Conservation (phyloP, 2,113 vertebrate genomes). For the Chlorodrepanis virens region DNA sequence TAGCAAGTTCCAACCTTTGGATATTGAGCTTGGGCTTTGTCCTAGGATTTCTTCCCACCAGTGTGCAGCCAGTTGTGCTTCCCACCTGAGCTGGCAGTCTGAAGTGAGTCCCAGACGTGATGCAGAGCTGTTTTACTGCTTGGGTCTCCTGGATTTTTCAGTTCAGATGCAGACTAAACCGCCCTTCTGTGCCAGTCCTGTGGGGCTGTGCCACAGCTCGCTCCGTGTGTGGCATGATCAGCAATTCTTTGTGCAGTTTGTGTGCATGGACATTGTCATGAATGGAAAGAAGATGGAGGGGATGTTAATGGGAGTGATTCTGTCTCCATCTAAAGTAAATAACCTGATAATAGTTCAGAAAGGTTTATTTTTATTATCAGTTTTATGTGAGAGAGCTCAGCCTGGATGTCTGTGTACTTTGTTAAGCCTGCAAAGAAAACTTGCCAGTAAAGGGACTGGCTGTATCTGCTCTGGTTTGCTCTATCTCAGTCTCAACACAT, state of each 20-base stretch:
- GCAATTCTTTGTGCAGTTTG: background rate
- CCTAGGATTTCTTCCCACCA: background rate
- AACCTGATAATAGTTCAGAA: background rate
- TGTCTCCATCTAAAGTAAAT: background rate
- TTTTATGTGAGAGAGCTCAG: background rate
- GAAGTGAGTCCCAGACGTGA: accelerated
- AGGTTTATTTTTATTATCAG: background rate
- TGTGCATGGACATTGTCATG: background rate
- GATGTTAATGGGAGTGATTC: background rate
- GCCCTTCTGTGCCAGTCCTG: too few species aligned
- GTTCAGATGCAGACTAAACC: background rate
- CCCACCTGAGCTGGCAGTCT: background rate
- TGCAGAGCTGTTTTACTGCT: background rate
- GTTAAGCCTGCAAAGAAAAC: background rate
- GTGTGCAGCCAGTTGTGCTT: background rate
- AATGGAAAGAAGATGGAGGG: background rate
- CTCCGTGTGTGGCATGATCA: background rate
- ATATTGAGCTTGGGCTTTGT: background rate
- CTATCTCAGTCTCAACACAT: background rate
- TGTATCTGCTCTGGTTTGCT: background rate
- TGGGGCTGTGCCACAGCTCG: accelerated
- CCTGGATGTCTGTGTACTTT: background rate
- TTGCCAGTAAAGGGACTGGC: background rate
- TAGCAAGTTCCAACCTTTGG: background rate
- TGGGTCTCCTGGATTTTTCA: background rate